Percentiles rank a stretch among this genome's conserved stretches.
phyloP scores from a whole-genome alignment of 2,797 vertebrate genomes.

The Aplochiton taeniatus region DNA sequence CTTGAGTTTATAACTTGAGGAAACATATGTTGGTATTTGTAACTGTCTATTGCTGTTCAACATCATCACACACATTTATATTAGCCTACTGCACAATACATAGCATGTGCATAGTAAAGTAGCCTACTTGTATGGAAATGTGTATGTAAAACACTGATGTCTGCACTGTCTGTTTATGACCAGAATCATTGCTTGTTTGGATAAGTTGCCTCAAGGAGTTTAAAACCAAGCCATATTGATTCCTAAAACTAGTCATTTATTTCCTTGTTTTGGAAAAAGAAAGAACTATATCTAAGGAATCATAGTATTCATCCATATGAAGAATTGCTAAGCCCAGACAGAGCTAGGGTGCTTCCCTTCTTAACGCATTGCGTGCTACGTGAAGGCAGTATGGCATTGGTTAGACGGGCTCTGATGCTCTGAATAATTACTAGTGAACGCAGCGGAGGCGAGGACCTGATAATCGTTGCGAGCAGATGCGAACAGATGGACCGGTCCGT shows the following conservation, averaged over 20 bases:
- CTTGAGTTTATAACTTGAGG: too few relatives aligned
- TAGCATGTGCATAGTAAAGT: too few relatives aligned
- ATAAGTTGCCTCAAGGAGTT: too few relatives aligned
- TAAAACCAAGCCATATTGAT: neutral
- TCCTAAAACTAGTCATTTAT: neutral
- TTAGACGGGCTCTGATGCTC: slow-evolving; percentile 81
- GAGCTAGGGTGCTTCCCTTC: slow-evolving; percentile 69
- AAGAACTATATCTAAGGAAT: slow-evolving; percentile 18
- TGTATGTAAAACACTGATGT: too few relatives aligned
- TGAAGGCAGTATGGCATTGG: slow-evolving; percentile 72
- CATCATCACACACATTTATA: too few relatives aligned
- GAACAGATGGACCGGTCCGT: slow-evolving; percentile 85
- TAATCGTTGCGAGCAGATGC: slow-evolving; percentile 87
- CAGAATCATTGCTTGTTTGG: too few relatives aligned
- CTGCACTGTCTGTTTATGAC: too few relatives aligned
- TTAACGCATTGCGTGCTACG: slow-evolving; percentile 48
- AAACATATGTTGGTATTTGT: too few relatives aligned
- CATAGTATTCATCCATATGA: neutral
- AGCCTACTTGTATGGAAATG: too few relatives aligned
- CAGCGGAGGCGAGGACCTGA: slow-evolving; percentile 83
- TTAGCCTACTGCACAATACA: too few relatives aligned
- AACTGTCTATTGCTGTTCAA: too few relatives aligned
- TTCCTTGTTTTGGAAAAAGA: slow-evolving; percentile 18
- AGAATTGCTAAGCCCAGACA: neutral
- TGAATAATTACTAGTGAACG: slow-evolving; percentile 85